Evolutionary conservation across 2,888 invertebrate genomes (phyloP).

Genomic region (Aproaerema taeniolella): DNA sequence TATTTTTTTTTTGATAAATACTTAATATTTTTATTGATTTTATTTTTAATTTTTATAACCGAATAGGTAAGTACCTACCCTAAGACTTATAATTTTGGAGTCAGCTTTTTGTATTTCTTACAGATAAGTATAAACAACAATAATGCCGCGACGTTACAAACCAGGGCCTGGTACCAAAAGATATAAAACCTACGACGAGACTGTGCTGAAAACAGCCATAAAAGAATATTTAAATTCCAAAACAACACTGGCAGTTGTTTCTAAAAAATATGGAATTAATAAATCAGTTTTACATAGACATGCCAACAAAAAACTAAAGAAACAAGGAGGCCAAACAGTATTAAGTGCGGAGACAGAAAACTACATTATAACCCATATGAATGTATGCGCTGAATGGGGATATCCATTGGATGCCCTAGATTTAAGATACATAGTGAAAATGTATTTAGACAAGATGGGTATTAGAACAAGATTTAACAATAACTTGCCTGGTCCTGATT

Average conservation of each 20-base stretch:
- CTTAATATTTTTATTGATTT: too few species aligned
- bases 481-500: slow-evolving; percentile 25
- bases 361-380: slow-evolving; percentile 17
- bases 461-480: slow-evolving; percentile 18
- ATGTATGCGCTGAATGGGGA: slow-evolving; percentile 20
- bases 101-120: too few species aligned
- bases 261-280: slow-evolving; percentile 6
- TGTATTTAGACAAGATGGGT: slow-evolving; percentile 15
- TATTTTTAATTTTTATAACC: too few species aligned
- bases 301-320: slow-evolving; percentile 15
- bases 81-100: too few species aligned
- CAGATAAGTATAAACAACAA: too few species aligned
- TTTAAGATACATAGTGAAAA: slow-evolving; percentile 14
- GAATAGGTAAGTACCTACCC: too few species aligned
- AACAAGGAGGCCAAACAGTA: slow-evolving; percentile 19
- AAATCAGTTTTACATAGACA: slow-evolving; percentile 21
- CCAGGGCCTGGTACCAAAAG: not conserved
- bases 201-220: not conserved
- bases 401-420: slow-evolving; percentile 19
- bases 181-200: not conserved
- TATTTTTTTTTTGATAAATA: too few species aligned
- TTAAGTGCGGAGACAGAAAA: slow-evolving; percentile 15
- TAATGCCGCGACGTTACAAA: too few species aligned
- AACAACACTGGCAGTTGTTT: not conserved
- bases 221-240: not conserved